Evolutionary conservation across 1,140 invertebrate species (phyloP), one percentile per base, ranked within the genome.

Genomic region (Theocolax elegans): DNA sequence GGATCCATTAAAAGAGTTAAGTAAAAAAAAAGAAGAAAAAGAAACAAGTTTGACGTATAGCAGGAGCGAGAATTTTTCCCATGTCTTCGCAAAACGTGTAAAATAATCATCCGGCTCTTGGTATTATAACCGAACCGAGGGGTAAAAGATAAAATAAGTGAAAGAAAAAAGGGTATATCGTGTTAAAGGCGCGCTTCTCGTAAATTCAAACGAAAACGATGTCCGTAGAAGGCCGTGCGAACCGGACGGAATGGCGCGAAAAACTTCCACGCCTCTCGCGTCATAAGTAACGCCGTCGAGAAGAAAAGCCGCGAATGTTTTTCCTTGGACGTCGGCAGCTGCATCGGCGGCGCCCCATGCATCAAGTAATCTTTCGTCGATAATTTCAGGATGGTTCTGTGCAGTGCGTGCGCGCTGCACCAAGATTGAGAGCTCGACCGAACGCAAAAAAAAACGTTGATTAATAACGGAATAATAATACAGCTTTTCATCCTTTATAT

Each of bases 381-480:
- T 62, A 62, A 58, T 67, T 66, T 64, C 17, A 17, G 3, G 1
- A 8, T 38, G 6, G 6, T n/a, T 21, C 9, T 49, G 23, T 1
- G 19, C 13, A 19, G 23, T 17, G 10, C 1, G 6, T 38, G 31
- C 21, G 31, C 3, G 17, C 31, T 6, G 10, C 31, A 35, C 31
- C 31, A 35, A 35, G n/a, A n/a, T n/a, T n/a, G n/a, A 29, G 23
- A 27, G 29, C n/a, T 17, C 27, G 29, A 31, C 19, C 40, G 25
- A 25, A 35, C 4, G 31, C 10, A 35, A 10, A 35, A 35, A 44
- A 46, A 62, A 68, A 62, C 60, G 21, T 53, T 68, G 56, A 68
- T 68, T 68, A 68, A 68, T 62, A 68, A 53, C 31, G 31, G 15
- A 68, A 68, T 68, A 60, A 68, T 68, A 60, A 67, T 35, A 60